phyloP scores from a whole-genome alignment of 2,113 vertebrate species.

The Caranx ignobilis region DNA sequence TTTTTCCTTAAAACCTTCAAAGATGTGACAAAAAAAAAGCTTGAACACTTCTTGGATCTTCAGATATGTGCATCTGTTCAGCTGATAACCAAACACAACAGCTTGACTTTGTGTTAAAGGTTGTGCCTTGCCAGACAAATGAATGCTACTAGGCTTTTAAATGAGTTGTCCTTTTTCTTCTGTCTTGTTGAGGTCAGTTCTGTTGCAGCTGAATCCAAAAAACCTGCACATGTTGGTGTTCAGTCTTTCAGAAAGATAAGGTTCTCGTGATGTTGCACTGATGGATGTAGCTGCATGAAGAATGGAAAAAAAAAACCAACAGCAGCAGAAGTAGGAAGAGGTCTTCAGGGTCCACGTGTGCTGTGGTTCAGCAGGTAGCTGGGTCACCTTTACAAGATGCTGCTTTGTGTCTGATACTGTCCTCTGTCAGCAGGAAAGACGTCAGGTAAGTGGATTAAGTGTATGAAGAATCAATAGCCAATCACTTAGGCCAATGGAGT shows the following conservation, averaged over 20 bases:
- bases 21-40: constrained; percentile 42
- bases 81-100: constrained; percentile 21
- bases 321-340: too few relatives aligned
- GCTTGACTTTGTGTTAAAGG: too few relatives aligned
- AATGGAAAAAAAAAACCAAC: too few relatives aligned
- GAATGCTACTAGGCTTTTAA: too few relatives aligned
- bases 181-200: too few relatives aligned
- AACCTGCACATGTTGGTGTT: too few relatives aligned
- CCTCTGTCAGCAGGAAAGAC: constrained; percentile 54
- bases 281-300: too few relatives aligned
- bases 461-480: constrained; percentile 82
- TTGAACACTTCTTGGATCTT: constrained; percentile 13
- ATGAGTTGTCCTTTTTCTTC: too few relatives aligned
- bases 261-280: too few relatives aligned
- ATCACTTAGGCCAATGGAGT: constrained; percentile 79
- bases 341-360: background rate
- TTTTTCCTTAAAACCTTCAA: constrained; percentile 62
- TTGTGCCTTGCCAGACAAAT: too few relatives aligned
- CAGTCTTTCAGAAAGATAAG: too few relatives aligned
- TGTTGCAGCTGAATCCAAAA: too few relatives aligned
- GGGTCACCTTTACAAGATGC: constrained; percentile 75
- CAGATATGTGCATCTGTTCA: constrained; percentile 19
- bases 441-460: constrained; percentile 83
- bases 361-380: constrained; percentile 22
- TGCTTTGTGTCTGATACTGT: constrained; percentile 27